These are phyloP conservation scores for Trimorus sp. DNA, from an alignment of 2,888 invertebrate species.

Conservation along the genomic window DNA sequence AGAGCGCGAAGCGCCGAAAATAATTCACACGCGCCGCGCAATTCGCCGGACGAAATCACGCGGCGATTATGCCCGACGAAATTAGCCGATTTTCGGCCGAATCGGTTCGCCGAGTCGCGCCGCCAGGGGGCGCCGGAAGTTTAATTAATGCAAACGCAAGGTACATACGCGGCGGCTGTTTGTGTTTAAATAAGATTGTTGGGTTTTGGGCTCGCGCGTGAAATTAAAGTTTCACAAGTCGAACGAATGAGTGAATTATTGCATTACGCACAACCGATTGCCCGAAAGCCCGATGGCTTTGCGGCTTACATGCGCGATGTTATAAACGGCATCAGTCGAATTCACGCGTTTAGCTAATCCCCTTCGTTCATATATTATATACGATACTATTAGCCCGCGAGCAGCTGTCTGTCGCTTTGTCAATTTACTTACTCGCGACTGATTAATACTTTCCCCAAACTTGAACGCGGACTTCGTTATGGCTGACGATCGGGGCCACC, in stretches of 20 bases:
- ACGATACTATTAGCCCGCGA: slow-evolving; percentile 64
- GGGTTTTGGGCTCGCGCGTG: slow-evolving; percentile 7
- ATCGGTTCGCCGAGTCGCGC: no score
- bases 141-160: no score
- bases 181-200: slow-evolving; percentile 28
- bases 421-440: slow-evolving; percentile 38
- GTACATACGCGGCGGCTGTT: no score
- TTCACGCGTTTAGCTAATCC: slow-evolving; percentile 75
- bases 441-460: slow-evolving; percentile 2
- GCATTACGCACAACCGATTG: slow-evolving; percentile 46
- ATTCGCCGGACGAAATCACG: not conserved
- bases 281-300: slow-evolving; percentile 50
- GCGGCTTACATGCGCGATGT: slow-evolving; percentile 45
- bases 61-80: no score
- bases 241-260: slow-evolving; percentile 46
- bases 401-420: slow-evolving; percentile 43
- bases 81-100: no score
- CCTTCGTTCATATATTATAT: slow-evolving; percentile 78
- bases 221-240: slow-evolving; percentile 42
- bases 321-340: slow-evolving; percentile 56
- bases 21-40: slow-evolving; percentile 24
- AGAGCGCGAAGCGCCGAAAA: slow-evolving; percentile 32
- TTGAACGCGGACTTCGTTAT: no score
- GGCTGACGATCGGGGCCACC: no score
- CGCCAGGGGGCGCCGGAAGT: no score